phyloP scores from a whole-genome alignment of 2,888 invertebrate species.

The Cheilosia urbana region DNA sequence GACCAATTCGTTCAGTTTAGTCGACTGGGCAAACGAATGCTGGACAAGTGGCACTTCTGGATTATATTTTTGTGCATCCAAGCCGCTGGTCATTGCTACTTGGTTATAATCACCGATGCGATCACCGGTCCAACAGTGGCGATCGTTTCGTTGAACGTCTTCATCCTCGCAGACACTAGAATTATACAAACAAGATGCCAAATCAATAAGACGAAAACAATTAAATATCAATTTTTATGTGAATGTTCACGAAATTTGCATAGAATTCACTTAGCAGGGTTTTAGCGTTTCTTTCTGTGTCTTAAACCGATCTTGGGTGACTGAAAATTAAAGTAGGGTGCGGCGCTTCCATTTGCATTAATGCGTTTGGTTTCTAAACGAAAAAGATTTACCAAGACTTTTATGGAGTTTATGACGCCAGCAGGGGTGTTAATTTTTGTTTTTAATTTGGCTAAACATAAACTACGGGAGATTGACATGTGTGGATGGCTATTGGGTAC shows the following conservation, averaged over 20 bases:
- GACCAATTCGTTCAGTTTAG: conserved; percentile 82
- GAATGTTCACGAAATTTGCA: conserved; percentile 51
- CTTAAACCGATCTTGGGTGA: conserved; percentile 4
- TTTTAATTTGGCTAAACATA: neutral
- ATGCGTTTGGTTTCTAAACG: neutral
- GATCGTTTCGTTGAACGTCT: conserved; percentile 81
- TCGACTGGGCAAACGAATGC: conserved; percentile 79
- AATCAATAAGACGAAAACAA: conserved; percentile 8
- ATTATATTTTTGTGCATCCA: conserved; percentile 83
- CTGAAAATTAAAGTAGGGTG: conserved; percentile 28
- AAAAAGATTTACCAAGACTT: conserved; percentile 29
- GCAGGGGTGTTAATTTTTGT: conserved; percentile 16
- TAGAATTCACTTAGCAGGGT: conserved; percentile 16
- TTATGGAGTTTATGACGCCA: conserved; percentile 38
- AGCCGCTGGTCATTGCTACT: conserved; percentile 81
- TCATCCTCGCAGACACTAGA: conserved; percentile 83
- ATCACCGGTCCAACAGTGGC: conserved; percentile 83
- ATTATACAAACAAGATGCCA: conserved; percentile 9
- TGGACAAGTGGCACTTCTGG: conserved; percentile 83
- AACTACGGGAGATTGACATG: conserved; percentile 7
- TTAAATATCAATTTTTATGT: conserved; percentile 43
- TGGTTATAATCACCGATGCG: conserved; percentile 83
- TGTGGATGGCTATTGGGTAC: neutral
- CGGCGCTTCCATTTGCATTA: conserved; percentile 57
- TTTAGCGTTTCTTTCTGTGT: neutral